Base-by-base conservation (phyloP, 2,888 invertebrate genomes). In the Nomada hirtipes region DNA sequence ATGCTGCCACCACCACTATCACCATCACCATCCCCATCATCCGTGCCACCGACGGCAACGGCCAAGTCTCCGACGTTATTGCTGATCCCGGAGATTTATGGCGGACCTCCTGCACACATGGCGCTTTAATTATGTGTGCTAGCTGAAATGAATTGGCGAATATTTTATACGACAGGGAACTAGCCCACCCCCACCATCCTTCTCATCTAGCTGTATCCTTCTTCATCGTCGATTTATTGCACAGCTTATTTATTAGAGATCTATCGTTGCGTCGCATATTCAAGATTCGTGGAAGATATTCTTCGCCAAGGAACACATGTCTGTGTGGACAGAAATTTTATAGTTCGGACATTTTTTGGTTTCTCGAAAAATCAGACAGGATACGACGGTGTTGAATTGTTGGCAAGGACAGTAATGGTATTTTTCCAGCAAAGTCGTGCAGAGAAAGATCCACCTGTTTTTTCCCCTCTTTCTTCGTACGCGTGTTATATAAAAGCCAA, bases 41-140 rank as follows among this genome's bases (percentile, higher is more conserved):
- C 84, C 83, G 75, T 71, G 81, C 83, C 88, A 86, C 89, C 89
- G 86, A 83, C 89, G 88, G 85, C 87, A 84, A 86, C 89, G 86
- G 90, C 89, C 90, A 89, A 90, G 91, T 90, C 90, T 88, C 90
- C 90, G 89, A 90, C 92, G 91, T 93, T 93, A 93, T 93, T 93
- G 92, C 93, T 92, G 93, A 93, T 93, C 91, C 91, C 82, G 83
- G 88, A 91, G 92, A 93, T 93, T 93, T 93, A 93, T 92, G 88
- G 89, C 79, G 86, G 90, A 91, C 89, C 91, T 91, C 90, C 88
- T 86, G 90, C 92, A 92, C 93, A 93, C 92, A 90, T 92, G 93
- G 93, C 86, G 92, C 93, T 93, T 93, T 93, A 93, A 93, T 93
- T 93, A 93, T 92, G 92, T 91, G 91, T 89, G 88, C 86, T 84